phyloP scores from a whole-genome alignment of 2,113 vertebrate genomes.

The Perccottus glenii region DNA sequence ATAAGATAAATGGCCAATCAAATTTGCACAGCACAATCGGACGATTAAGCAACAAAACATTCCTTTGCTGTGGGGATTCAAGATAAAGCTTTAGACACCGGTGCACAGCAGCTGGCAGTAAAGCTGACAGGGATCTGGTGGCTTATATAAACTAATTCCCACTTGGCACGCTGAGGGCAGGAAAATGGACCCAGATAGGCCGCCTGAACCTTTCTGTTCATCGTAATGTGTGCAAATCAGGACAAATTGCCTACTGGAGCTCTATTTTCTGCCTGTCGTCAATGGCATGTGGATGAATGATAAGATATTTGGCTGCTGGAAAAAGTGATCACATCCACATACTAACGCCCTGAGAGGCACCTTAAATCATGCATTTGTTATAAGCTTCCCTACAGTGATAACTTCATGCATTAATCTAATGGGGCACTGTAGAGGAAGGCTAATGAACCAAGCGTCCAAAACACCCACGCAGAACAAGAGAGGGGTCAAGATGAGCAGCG shows the following conservation, averaged over 20 bases:
- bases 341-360: not conserved
- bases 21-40: not conserved
- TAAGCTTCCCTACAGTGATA: not conserved
- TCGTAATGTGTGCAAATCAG: conserved; percentile 36
- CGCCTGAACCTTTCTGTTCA: conserved; percentile 1
- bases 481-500: conserved; percentile 9
- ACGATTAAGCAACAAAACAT: not conserved
- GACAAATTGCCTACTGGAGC: conserved; percentile 28
- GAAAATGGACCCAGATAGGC: conserved; percentile 29
- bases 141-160: conserved; percentile 35
- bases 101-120: conserved; percentile 14
- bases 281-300: conserved; percentile 10
- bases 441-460: conserved; percentile 22
- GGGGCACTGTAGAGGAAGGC: conserved; percentile 6
- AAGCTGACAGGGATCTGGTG: conserved; percentile 27
- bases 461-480: conserved; percentile 12
- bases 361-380: conserved; percentile 25
- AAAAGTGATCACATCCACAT: conserved; percentile 10
- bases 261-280: conserved; percentile 11
- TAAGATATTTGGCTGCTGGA: conserved; percentile 14
- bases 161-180: conserved; percentile 28
- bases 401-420: conserved; percentile 31
- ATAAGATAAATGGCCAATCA: not conserved
- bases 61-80: not conserved
- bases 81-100: not conserved